Conservation (phyloP, 2,888 invertebrate genomes). For the Strigamia transsilvanica region DNA sequence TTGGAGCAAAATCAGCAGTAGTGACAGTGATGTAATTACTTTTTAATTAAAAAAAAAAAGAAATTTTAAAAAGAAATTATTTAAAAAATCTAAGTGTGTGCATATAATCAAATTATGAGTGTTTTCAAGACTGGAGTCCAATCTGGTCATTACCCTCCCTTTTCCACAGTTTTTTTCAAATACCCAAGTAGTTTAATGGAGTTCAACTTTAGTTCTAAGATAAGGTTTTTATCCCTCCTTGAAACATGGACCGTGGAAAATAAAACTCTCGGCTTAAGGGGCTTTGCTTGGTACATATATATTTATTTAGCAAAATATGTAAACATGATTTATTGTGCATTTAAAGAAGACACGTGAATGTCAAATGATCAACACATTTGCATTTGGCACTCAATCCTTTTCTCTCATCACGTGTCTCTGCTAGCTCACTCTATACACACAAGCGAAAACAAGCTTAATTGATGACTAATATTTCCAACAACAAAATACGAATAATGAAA, state of each 20-base stretch:
- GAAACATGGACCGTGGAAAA: not conserved
- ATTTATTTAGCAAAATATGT: not conserved
- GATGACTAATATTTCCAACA: too few relatives aligned
- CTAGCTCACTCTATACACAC: too few relatives aligned
- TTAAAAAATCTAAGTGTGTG: not conserved
- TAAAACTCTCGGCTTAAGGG: not conserved
- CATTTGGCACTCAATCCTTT: too few relatives aligned
- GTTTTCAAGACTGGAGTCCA: not conserved
- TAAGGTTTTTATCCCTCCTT: not conserved
- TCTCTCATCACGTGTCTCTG: too few relatives aligned
- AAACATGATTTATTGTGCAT: not conserved
- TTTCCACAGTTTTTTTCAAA: not conserved
- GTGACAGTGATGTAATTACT: too few relatives aligned
- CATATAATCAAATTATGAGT: not conserved
- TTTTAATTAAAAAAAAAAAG: not conserved
- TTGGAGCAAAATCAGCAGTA: not conserved
- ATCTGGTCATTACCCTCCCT: not conserved
- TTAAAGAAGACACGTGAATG: too few relatives aligned
- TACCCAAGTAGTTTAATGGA: conserved; percentile 10
- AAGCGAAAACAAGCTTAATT: too few relatives aligned
- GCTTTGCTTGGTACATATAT: not conserved
- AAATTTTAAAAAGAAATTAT: not conserved
- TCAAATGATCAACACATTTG: too few relatives aligned
- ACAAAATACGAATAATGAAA: too few relatives aligned
- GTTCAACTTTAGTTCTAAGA: not conserved